Evolutionary conservation across 2,888 invertebrate species (phyloP), one percentile per base, ranked within the genome.

Genomic region (Tupiocoris notatus): DNA sequence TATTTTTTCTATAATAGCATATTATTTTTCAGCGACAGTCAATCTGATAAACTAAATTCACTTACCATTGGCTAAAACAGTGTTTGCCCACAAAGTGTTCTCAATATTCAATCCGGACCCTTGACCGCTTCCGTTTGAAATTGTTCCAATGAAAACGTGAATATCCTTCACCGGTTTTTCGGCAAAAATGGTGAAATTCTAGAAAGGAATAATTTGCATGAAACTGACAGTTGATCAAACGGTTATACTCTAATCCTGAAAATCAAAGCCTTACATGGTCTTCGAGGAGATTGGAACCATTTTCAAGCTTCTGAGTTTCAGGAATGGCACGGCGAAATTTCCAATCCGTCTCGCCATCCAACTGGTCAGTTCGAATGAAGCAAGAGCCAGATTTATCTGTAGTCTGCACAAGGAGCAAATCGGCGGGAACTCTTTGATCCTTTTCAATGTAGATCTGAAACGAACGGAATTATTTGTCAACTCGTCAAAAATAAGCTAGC

Each of bases 91-190:
- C 75, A 99, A 85, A 0, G 98, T 98, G 84, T 98, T 98, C 85
- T 98, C 97, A 24, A 99, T 92, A 81, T 93, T 94, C 75, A 99
- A 87, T 63, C 96, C 92, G 81, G 95, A 94, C 82, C 90, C 90
- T 58, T 88, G 88, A 79, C 86, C 87, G 71, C 83, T 89, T 2
- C 2, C 18, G 85, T 87, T 88, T 79, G 54, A 82, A 81, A 61
- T 88, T 81, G 90, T 96, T 74, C 97, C 97, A 79, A 95, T 93
- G 83, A 98, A 99, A 61, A 94, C 93, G 85, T 99, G 97, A 81
- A 99, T 99, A 84, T 98, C 98, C 83, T 94, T 93, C 85, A 97
- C 96, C 0, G 99, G 99, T 83, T 97, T 96, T 83, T 99, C 99
- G 3, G 56, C 76, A 16, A 63, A 73, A 9, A 73, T 39, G 39